phyloP scores from a whole-genome alignment of 2,797 vertebrate genomes.

The Notamacropus eugenii region DNA sequence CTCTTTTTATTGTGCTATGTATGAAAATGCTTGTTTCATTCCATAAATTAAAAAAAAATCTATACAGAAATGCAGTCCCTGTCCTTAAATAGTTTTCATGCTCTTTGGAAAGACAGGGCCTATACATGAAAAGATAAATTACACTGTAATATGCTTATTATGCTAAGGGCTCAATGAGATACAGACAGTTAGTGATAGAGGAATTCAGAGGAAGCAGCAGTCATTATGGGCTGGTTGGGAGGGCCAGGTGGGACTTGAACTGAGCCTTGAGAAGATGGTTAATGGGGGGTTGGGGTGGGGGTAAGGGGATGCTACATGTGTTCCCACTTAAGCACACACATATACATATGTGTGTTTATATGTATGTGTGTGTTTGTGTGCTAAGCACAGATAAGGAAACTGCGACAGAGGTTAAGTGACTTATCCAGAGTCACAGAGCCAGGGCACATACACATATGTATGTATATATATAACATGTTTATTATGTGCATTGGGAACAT shows the following conservation, averaged over 20 bases:
- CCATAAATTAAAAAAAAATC: not conserved
- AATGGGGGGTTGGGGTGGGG: not conserved
- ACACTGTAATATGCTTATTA: not conserved
- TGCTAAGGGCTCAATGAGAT: not conserved
- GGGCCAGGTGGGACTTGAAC: not conserved
- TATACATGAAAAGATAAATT: not conserved
- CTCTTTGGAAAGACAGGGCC: not conserved
- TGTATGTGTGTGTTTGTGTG: accelerated
- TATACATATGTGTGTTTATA: not conserved
- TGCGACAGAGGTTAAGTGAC: not conserved
- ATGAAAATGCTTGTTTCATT: not conserved
- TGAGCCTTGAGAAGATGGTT: not conserved
- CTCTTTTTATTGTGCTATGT: not conserved
- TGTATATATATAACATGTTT: not conserved
- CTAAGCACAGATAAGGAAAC: too few relatives aligned
- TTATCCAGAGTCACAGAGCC: not conserved
- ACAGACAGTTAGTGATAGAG: not conserved
- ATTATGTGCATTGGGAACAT: not conserved
- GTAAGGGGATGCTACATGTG: not conserved
- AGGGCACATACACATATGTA: not conserved
- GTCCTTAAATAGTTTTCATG: not conserved
- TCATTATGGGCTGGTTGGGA: not conserved
- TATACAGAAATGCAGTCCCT: not conserved
- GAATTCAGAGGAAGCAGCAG: not conserved
- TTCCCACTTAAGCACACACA: not conserved